Evolutionary conservation across 2,797 vertebrate species (phyloP).

Genomic region (Lagothrix lagotricha): DNA sequence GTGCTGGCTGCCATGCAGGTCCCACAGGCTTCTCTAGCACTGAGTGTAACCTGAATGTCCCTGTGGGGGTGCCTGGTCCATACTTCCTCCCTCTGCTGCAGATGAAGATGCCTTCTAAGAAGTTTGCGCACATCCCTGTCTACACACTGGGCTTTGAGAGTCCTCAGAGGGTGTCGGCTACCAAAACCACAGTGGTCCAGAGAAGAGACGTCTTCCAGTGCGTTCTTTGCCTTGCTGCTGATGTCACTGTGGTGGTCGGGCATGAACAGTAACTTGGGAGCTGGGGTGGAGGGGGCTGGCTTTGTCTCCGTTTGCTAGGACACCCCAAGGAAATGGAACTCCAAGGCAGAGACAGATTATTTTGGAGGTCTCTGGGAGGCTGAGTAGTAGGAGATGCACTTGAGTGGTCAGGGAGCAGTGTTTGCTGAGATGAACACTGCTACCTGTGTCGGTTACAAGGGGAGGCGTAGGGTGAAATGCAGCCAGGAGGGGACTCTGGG

Average conservation of each 20-base stretch:
- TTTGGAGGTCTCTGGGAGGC: not conserved
- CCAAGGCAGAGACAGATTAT: not conserved
- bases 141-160: slow-evolving; percentile 95
- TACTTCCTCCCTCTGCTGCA: slow-evolving; percentile 64
- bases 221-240: slow-evolving; percentile 72
- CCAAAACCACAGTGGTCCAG: slow-evolving; percentile 83
- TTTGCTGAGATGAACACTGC: not conserved
- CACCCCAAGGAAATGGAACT: not conserved
- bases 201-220: slow-evolving; percentile 93
- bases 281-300: not conserved
- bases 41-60: not conserved
- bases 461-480: not conserved
- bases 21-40: not conserved
- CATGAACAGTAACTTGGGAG: rapidly evolving
- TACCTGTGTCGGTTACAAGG: not conserved
- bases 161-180: slow-evolving; percentile 68
- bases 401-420: not conserved
- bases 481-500: not conserved
- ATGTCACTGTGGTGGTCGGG: not conserved
- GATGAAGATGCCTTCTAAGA: slow-evolving; percentile 99
- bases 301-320: not conserved
- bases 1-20: not conserved
- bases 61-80: not conserved
- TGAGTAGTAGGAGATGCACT: not conserved
- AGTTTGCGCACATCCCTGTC: slow-evolving; percentile 96